Conservation (phyloP, 2,797 vertebrate species). For the Sebastes variabilis region DNA sequence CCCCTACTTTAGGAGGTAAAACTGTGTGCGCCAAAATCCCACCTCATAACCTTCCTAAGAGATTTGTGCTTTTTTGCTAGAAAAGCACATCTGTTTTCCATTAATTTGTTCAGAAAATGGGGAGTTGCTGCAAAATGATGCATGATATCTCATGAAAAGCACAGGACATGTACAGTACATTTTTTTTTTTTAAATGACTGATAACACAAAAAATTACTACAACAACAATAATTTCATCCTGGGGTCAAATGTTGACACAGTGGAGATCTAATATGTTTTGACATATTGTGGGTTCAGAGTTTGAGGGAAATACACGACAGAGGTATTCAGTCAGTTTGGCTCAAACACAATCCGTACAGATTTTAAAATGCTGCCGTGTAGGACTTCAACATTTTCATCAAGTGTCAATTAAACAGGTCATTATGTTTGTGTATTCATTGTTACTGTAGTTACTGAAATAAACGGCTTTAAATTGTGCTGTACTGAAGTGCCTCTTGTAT, state of each 20-base stretch:
- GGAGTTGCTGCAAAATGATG: constrained; percentile 37
- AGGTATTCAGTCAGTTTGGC: background rate
- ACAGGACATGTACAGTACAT: background rate
- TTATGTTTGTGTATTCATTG: background rate
- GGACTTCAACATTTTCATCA: background rate
- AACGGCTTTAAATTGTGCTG: background rate
- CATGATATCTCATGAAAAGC: constrained; percentile 14
- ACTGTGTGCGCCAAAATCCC: constrained; percentile 3
- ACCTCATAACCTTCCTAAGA: constrained; percentile 23
- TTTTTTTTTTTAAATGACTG: constrained; percentile 1
- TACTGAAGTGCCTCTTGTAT: background rate
- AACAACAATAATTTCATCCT: background rate
- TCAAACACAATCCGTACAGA: background rate
- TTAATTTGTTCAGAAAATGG: constrained; percentile 40
- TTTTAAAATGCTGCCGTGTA: background rate
- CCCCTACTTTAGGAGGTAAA: constrained; percentile 26
- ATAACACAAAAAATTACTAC: background rate
- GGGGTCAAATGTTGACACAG: background rate
- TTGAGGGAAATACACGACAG: background rate
- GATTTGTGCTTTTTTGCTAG: constrained; percentile 21
- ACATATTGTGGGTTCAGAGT: background rate
- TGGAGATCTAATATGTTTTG: background rate
- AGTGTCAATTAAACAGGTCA: background rate
- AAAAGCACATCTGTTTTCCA: constrained; percentile 56
- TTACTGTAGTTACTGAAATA: background rate